Evolutionary conservation across 2,888 invertebrate species (phyloP).

Genomic region (Plagodis pulveraria): DNA sequence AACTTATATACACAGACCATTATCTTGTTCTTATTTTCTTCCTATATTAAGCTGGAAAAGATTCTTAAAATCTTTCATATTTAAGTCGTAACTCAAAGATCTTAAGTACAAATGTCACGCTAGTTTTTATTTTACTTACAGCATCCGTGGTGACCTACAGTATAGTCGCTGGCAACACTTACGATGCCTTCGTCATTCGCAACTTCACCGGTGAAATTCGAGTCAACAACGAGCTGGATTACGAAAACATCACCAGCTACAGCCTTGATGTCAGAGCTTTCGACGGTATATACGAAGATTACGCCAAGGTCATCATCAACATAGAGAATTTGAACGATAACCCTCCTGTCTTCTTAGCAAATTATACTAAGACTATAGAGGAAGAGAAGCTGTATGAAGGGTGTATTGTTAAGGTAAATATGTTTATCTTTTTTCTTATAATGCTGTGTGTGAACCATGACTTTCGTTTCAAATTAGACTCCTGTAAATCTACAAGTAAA

Average conservation of each 20-base stretch:
- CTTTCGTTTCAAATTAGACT: too few species aligned
- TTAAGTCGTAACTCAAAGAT: too few species aligned
- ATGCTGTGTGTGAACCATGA: not conserved
- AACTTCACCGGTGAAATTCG: slow-evolving; percentile 93
- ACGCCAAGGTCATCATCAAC: slow-evolving; percentile 92
- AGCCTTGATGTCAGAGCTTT: slow-evolving; percentile 92
- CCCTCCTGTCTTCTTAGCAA: slow-evolving; percentile 92
- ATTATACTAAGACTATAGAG: slow-evolving; percentile 89
- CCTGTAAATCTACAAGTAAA: too few species aligned
- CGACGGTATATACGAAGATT: slow-evolving; percentile 93
- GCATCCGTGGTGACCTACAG: slow-evolving; percentile 94
- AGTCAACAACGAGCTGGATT: slow-evolving; percentile 91
- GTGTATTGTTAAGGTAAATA: slow-evolving; percentile 87
- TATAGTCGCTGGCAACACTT: slow-evolving; percentile 94
- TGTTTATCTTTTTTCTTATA: not conserved
- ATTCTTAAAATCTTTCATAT: too few species aligned
- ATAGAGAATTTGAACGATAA: slow-evolving; percentile 97
- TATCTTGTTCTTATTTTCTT: too few species aligned
- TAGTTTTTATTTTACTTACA: slow-evolving; percentile 43
- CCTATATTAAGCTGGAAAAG: too few species aligned
- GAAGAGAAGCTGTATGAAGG: slow-evolving; percentile 89
- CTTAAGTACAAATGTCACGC: not conserved
- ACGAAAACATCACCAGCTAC: slow-evolving; percentile 94
- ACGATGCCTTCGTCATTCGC: slow-evolving; percentile 94
- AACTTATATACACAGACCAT: too few species aligned